Conservation (phyloP, 2,888 invertebrate genomes). For the Nymphalis urticae region DNA sequence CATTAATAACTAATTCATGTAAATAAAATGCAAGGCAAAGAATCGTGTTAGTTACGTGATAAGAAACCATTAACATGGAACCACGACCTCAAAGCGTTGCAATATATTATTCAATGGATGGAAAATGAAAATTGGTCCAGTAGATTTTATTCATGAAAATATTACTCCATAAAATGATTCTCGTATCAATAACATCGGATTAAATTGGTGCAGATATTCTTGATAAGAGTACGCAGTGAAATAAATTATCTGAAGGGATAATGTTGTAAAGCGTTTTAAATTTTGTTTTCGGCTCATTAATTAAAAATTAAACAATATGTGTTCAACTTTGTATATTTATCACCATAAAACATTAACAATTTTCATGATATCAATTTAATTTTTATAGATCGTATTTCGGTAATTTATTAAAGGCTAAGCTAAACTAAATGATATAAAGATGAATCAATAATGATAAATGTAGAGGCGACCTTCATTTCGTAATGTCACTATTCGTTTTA, state of each 20-base stretch:
- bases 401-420: no score
- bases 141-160: slow-evolving; percentile 47
- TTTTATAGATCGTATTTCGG: no score
- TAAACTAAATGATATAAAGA: no score
- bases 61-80: slow-evolving; percentile 46
- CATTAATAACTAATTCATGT: slow-evolving; percentile 20
- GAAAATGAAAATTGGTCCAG: slow-evolving; percentile 47
- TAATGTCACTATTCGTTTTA: no score
- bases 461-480: no score
- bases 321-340: background rate
- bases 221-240: slow-evolving; percentile 33
- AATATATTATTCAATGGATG: slow-evolving; percentile 49
- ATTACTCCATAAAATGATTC: slow-evolving; percentile 44
- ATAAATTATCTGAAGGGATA: slow-evolving; percentile 23
- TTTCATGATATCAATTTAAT: no score
- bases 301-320: background rate
- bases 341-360: no score
- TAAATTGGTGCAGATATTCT: slow-evolving; percentile 38
- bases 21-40: slow-evolving; percentile 32
- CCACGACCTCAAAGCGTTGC: slow-evolving; percentile 45
- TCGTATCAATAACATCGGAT: slow-evolving; percentile 42
- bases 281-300: slow-evolving; percentile 1
- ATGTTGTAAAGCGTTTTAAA: slow-evolving; percentile 11
- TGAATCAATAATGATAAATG: no score
- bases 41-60: slow-evolving; percentile 39